These are phyloP conservation scores for Hippocampus kuda DNA, from an alignment of 2,797 vertebrate species.

Conservation along the genomic window DNA sequence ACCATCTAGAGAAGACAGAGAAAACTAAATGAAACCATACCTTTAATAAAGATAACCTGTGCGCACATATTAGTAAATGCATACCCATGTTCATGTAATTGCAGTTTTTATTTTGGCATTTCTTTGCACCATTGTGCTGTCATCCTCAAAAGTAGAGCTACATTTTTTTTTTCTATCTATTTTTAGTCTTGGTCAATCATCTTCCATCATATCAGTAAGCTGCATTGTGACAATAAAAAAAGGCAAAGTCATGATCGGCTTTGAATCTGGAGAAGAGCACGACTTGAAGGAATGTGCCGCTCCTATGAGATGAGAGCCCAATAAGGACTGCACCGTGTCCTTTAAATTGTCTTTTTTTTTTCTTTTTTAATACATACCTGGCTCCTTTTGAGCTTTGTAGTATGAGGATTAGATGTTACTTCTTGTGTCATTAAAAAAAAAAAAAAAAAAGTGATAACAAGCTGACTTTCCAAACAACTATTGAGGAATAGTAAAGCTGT, in stretches of 20 bases:
- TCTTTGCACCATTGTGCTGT: conserved; percentile 26
- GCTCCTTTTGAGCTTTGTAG: no score
- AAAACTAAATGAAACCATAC: neutral
- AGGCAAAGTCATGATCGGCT: conserved; percentile 45
- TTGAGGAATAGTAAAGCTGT: neutral
- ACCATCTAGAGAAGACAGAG: neutral
- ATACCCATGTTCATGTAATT: neutral
- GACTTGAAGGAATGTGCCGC: neutral
- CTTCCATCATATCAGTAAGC: conserved; percentile 7
- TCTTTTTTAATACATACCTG: no score
- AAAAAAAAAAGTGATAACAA: neutral
- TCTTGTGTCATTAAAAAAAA: no score
- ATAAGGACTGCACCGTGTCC: conserved; percentile 23
- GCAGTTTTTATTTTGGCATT: neutral
- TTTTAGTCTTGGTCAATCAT: neutral
- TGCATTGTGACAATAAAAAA: conserved; percentile 18
- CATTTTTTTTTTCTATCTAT: neutral
- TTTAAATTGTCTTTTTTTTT: conserved; percentile 1
- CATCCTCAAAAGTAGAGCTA: conserved; percentile 46
- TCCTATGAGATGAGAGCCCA: conserved; percentile 21
- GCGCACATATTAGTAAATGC: neutral
- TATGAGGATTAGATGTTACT: no score
- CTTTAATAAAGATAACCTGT: neutral
- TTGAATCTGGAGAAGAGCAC: conserved; percentile 5
- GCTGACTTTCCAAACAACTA: neutral